A percentile compares a stretch with the other conserved stretches of the same genome.
phyloP scores from a whole-genome alignment of 2,113 vertebrate genomes.

The Sterrhoptilus dennistouni region DNA sequence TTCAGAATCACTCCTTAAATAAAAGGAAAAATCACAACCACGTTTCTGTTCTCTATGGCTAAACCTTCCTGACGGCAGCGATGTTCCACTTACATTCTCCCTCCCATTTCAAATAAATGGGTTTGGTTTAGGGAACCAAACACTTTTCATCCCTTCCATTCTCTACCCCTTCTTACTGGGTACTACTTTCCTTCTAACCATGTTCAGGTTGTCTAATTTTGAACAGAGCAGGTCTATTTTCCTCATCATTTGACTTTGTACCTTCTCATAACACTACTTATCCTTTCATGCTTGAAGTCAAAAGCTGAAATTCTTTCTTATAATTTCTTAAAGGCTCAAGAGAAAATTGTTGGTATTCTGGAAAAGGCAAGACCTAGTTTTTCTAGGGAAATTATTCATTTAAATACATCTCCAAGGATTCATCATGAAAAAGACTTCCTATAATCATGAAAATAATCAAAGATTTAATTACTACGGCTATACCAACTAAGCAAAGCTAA shows the following conservation, averaged over 20 bases:
- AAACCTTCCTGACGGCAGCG: not conserved
- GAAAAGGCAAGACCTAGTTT: not conserved
- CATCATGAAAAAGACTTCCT: not conserved
- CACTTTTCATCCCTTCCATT: not conserved
- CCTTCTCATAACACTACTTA: not conserved
- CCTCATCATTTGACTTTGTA: not conserved
- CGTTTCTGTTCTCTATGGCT: not conserved
- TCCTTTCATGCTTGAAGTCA: not conserved
- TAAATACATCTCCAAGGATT: not conserved
- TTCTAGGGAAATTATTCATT: not conserved
- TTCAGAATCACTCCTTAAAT: not conserved
- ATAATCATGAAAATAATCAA: conserved; percentile 30
- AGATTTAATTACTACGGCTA: conserved; percentile 4
- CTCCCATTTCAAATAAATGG: not conserved
- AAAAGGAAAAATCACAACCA: not conserved
- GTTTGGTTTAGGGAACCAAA: not conserved
- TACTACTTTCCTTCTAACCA: not conserved
- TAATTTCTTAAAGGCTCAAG: not conserved
- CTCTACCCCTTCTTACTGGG: not conserved
- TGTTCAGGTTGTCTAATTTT: not conserved
- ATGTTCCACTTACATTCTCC: not conserved
- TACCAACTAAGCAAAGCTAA: conserved; percentile 4
- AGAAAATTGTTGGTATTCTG: not conserved
- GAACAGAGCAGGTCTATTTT: not conserved
- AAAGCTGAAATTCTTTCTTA: not conserved